Base-by-base conservation (phyloP, 2,888 invertebrate genomes). In the Rhorus exstirpatorius region DNA sequence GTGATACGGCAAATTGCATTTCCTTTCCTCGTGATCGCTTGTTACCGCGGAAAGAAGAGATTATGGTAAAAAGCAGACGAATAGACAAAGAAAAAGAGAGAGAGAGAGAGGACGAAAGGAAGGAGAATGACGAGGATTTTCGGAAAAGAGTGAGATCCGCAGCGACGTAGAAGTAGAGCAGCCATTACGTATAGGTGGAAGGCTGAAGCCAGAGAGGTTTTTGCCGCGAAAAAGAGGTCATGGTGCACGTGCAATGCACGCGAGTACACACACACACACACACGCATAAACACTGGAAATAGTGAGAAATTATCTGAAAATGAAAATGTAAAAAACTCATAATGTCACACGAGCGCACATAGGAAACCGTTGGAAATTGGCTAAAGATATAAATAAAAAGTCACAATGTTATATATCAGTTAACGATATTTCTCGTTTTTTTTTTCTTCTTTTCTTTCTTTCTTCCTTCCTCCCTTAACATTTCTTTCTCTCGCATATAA, bases 1-100 rank as follows among this genome's bases (percentile, higher is more conserved):
- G 74, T 86, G 81, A 83, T 83, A 84, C 80, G 81, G 84, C 83
- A 87, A 87, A 87, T 87, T 87, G 87, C 87, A 87, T 87, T 87
- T 86, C 77, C 85, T 85, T 81, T 79, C 82, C 74, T 86, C 86
- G 84, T 86, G 87, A 86, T 86, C 87, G 85, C 86, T 87, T 86
- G 86, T 87, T 86, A 86, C 83, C 84, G 84, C 55, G 83, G 85
- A 85, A 87, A 86, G 87, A 87, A 85, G 83, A 81, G 86, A 87
- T 86, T 86, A 87, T 86, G 85, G 86, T 81, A 84, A 80, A 83
- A 80, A 80, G 77, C 77, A 74, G 80, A 68, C 63, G 49, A 53
- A 72, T 49, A 79, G 67, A 65, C 38, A 46, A 49, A 1, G 68
- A 41, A 24, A 38, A 51, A 60, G 35, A 26, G 31, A 79, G 72